phyloP scores from a whole-genome alignment of 2,797 vertebrate genomes.

The Erethizon dorsatum region DNA sequence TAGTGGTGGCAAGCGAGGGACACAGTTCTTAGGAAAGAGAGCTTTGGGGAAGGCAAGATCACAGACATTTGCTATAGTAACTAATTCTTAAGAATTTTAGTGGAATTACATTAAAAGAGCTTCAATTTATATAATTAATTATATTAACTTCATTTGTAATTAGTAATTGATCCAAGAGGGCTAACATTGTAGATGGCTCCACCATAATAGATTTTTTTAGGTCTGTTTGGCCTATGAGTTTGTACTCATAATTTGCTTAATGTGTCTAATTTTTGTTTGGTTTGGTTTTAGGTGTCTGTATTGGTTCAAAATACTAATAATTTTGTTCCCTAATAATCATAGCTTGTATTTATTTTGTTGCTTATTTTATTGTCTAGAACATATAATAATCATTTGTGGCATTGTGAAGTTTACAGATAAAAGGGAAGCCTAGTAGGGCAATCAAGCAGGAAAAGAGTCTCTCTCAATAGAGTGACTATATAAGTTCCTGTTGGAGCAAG shows the following conservation, averaged over 20 bases:
- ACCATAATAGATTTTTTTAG: not conserved
- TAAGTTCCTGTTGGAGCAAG: not conserved
- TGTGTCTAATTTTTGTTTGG: slow-evolving; percentile 25
- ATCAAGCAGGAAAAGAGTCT: not conserved
- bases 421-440: not conserved
- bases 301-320: not conserved
- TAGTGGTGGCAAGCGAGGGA: not conserved
- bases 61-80: not conserved
- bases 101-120: slow-evolving; percentile 12
- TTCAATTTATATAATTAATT: slow-evolving; percentile 32
- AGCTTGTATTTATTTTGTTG: slow-evolving; percentile 40
- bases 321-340: not conserved
- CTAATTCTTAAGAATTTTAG: slow-evolving; percentile 40
- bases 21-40: not conserved
- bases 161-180: not conserved
- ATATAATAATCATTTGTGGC: not conserved
- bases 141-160: slow-evolving; percentile 53
- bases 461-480: not conserved
- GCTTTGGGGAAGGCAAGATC: not conserved
- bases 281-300: slow-evolving; percentile 1
- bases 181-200: not conserved
- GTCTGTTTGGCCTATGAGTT: not conserved
- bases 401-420: not conserved
- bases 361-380: slow-evolving; percentile 3
- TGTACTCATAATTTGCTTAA: slow-evolving; percentile 14